phyloP scores from a whole-genome alignment of 2,113 vertebrate genomes.

The Pangasianodon hypophthalmus region DNA sequence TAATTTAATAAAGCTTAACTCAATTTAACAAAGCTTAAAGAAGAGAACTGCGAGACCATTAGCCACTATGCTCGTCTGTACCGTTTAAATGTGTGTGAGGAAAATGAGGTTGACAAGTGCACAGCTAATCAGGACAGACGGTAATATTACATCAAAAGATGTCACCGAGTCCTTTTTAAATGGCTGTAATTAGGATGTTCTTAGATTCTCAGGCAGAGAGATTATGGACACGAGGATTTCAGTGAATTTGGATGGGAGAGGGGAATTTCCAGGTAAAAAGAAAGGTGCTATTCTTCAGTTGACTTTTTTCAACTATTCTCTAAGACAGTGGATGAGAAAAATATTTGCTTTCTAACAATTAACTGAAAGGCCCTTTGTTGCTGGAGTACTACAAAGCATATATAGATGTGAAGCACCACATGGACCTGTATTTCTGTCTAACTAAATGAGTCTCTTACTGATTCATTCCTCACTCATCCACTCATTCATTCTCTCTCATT shows the following conservation, averaged over 20 bases:
- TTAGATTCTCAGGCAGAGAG: slow-evolving; percentile 63
- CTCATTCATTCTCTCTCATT: not conserved
- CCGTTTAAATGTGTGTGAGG: slow-evolving; percentile 26
- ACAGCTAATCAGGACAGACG: slow-evolving; percentile 70
- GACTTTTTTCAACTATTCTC: not conserved
- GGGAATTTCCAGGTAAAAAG: not conserved
- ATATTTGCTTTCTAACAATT: not conserved
- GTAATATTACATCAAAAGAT: slow-evolving; percentile 79
- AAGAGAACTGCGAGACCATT: not conserved
- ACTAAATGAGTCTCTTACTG: not conserved
- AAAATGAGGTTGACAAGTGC: slow-evolving; percentile 68
- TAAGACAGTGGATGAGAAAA: not conserved
- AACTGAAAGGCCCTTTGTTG: not conserved
- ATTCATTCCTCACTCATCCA: not conserved
- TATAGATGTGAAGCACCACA: not conserved
- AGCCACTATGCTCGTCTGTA: not conserved
- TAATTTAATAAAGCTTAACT: slow-evolving; percentile 21
- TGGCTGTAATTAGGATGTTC: slow-evolving; percentile 76
- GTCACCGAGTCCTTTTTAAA: slow-evolving; percentile 69
- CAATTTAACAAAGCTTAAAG: slow-evolving; percentile 1
- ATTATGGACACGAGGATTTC: slow-evolving; percentile 65
- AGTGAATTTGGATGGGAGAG: slow-evolving; percentile 46
- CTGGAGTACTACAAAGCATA: not conserved
- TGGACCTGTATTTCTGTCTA: not conserved
- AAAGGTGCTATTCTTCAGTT: not conserved